Conservation (phyloP, 1,140 invertebrate genomes). For the Megalopta genalis region DNA sequence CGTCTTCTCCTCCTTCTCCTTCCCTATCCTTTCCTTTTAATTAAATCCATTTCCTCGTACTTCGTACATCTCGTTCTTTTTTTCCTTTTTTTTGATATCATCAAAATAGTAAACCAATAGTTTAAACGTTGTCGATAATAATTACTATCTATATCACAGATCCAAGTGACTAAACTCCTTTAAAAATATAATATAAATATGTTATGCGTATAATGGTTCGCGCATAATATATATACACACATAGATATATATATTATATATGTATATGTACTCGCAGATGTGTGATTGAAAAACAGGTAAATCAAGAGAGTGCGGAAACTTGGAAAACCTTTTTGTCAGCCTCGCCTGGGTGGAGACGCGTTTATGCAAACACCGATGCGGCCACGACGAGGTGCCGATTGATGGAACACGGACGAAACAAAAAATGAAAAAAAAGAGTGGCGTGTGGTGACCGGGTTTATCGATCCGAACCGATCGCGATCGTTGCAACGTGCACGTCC, state of each 20-base stretch:
- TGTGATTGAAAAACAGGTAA: slow-evolving; percentile 68
- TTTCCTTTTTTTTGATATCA: slow-evolving; percentile 67
- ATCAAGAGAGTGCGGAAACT: slow-evolving; percentile 57
- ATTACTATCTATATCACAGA: slow-evolving; percentile 82
- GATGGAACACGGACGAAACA: no score
- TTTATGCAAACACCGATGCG: slow-evolving; percentile 59
- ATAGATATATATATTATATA: slow-evolving; percentile 63
- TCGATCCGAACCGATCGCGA: neutral
- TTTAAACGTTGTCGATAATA: slow-evolving; percentile 79
- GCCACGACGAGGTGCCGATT: slow-evolving; percentile 24
- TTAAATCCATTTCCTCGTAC: no score
- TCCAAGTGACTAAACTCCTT: slow-evolving; percentile 81
- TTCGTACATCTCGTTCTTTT: slow-evolving; percentile 37
- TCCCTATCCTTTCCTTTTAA: no score
- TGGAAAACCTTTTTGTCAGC: slow-evolving; percentile 34
- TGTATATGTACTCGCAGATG: slow-evolving; percentile 70
- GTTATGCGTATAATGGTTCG: slow-evolving; percentile 70
- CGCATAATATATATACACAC: slow-evolving; percentile 50
- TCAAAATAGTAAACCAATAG: slow-evolving; percentile 79
- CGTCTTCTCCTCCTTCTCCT: no score
- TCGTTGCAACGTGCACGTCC: slow-evolving; percentile 13
- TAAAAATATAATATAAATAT: slow-evolving; percentile 81
- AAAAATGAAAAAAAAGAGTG: no score
- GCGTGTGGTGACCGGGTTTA: no score
- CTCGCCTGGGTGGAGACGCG: slow-evolving; percentile 40